phyloP scores from a whole-genome alignment of 2,113 vertebrate genomes.

The Pogonocichla stellata region DNA sequence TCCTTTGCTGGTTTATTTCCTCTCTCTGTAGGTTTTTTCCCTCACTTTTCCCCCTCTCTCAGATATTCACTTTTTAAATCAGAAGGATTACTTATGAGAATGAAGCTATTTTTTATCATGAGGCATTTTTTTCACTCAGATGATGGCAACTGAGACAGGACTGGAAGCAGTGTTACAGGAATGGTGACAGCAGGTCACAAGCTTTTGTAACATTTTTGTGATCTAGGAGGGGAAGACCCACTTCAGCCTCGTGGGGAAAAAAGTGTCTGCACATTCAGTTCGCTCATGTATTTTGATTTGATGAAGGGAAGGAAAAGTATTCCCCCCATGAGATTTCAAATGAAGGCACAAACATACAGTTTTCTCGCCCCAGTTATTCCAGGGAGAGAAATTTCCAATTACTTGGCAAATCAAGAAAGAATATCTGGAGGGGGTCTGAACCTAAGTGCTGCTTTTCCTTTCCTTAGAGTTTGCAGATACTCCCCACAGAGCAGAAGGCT shows the following conservation, averaged over 20 bases:
- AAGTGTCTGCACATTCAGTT: neutral
- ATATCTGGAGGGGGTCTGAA: neutral
- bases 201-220: neutral
- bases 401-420: neutral
- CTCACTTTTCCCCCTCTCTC: neutral
- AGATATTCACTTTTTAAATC: neutral
- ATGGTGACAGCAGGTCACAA: neutral
- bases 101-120: neutral
- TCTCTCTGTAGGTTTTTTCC: neutral
- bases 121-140: neutral
- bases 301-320: neutral
- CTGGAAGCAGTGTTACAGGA: neutral
- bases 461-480: neutral
- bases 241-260: neutral
- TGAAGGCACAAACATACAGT: neutral
- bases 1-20: neutral
- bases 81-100: constrained; percentile 3
- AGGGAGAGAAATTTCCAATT: constrained; percentile 12
- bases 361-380: neutral
- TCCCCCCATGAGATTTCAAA: neutral
- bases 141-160: neutral
- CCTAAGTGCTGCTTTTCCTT: neutral
- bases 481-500: neutral
- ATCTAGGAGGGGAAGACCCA: neutral
- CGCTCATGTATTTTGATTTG: neutral